Conservation (phyloP, 2,888 invertebrate genomes). For the Eilema sororculum region DNA sequence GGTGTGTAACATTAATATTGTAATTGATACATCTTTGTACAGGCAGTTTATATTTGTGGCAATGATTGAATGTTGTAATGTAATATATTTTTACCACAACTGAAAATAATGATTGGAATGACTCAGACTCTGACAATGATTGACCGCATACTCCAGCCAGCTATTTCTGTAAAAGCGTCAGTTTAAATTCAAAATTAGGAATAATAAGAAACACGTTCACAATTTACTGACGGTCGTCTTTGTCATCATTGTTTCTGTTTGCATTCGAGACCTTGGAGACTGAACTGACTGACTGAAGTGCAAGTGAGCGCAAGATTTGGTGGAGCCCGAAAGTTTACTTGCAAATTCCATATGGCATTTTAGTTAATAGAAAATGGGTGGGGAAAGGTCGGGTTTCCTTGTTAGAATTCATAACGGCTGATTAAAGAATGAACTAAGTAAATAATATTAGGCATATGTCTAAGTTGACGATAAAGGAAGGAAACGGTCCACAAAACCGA, state of each 20-base stretch:
- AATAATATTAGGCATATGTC: no score
- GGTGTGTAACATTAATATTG: not conserved
- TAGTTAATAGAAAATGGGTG: no score
- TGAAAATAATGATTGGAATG: not conserved
- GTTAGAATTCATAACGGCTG: no score
- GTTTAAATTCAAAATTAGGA: not conserved
- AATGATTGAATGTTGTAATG: not conserved
- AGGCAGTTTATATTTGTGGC: not conserved
- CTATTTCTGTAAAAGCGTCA: not conserved
- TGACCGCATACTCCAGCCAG: not conserved
- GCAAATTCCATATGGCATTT: no score
- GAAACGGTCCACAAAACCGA: not conserved
- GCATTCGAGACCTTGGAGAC: not conserved
- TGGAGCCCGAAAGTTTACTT: no score
- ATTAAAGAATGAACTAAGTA: no score
- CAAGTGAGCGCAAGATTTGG: no score
- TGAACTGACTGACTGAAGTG: no score
- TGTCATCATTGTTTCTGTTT: not conserved
- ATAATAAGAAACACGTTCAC: not conserved
- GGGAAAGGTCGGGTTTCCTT: no score
- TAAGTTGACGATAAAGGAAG: no score
- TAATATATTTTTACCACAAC: not conserved
- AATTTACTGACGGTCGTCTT: no score
- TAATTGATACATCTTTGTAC: not conserved
- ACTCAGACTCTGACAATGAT: not conserved